Conservation (phyloP, 92 coral and sea anemone species). For the Palythoa heliodiscus region DNA sequence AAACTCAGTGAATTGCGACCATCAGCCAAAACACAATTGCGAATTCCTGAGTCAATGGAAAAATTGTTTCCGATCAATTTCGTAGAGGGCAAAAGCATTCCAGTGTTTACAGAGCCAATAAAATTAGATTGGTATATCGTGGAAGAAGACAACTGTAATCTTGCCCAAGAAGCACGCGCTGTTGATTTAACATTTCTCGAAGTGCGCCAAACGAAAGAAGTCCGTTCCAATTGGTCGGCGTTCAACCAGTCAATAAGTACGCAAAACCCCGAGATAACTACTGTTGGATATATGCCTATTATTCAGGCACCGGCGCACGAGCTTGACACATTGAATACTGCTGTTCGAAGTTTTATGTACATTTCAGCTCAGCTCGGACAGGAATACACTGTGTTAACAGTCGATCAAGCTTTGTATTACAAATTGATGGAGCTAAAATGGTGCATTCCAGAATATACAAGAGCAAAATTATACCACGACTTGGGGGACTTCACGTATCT, state of each 20-base stretch:
- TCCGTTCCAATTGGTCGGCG: conserved; percentile 51
- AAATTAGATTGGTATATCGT: conserved; percentile 47
- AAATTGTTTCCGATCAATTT: conserved; percentile 11
- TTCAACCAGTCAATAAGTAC: conserved; percentile 50
- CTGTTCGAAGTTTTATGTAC: conserved; percentile 60
- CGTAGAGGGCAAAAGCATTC: conserved; percentile 27
- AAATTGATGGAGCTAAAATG: conserved; percentile 63
- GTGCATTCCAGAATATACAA: conserved; percentile 59
- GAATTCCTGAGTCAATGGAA: conserved; percentile 53
- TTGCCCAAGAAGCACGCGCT: conserved; percentile 46
- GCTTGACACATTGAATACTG: conserved; percentile 63
- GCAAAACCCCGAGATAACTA: conserved; percentile 19
- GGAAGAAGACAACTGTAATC: conserved; percentile 30
- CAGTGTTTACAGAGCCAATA: conserved; percentile 45
- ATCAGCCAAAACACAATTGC: conserved; percentile 21
- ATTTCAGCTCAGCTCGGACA: conserved; percentile 53
- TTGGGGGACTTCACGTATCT: conserved; percentile 66
- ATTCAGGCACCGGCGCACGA: conserved; percentile 40
- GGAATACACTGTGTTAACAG: conserved; percentile 51
- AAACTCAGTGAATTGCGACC: conserved; percentile 40
- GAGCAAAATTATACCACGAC: conserved; percentile 51
- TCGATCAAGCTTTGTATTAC: conserved; percentile 68
- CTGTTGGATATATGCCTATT: conserved; percentile 66
- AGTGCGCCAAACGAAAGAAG: conserved; percentile 23
- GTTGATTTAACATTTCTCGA: conserved; percentile 62